Evolutionary conservation across 1,140 invertebrate species (phyloP).

Genomic region (Drosophila pandora): DNA sequence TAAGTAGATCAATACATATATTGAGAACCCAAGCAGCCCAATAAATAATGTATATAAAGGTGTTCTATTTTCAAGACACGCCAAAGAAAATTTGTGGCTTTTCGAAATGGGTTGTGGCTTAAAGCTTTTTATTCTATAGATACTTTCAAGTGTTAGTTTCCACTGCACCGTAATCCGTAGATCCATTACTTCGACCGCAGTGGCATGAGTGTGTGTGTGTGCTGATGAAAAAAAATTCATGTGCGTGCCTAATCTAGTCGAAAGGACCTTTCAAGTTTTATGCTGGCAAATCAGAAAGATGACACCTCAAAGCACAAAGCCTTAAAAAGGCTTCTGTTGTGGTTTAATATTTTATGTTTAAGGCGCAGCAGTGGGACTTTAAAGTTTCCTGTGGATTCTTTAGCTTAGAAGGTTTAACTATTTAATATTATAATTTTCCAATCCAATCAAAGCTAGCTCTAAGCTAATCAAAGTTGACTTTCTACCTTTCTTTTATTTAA

Average conservation of each 20-base stretch:
- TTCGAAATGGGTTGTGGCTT: constrained; percentile 8
- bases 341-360: constrained; percentile 18
- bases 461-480: no score
- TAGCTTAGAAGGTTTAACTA: neutral
- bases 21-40: constrained; percentile 1
- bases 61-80: neutral
- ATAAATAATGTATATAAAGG: constrained; percentile 5
- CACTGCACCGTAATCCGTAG: constrained; percentile 53
- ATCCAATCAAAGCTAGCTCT: no score
- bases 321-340: constrained; percentile 38
- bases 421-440: no score
- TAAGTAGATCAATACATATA: constrained; percentile 8
- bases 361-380: neutral
- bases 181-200: constrained; percentile 49
- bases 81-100: neutral
- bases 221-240: constrained; percentile 31
- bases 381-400: neutral
- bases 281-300: constrained; percentile 60
- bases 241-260: constrained; percentile 76
- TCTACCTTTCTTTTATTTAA: constrained; percentile 12
- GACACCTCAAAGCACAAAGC: constrained; percentile 45
- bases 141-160: constrained; percentile 58
- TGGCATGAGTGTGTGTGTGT: constrained; percentile 9
- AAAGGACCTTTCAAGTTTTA: constrained; percentile 73
- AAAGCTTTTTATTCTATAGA: constrained; percentile 33